Percentiles rank a stretch among this genome's conserved stretches.
Conservation (phyloP, 2,113 vertebrate species). For the Hystrix brachyura region DNA sequence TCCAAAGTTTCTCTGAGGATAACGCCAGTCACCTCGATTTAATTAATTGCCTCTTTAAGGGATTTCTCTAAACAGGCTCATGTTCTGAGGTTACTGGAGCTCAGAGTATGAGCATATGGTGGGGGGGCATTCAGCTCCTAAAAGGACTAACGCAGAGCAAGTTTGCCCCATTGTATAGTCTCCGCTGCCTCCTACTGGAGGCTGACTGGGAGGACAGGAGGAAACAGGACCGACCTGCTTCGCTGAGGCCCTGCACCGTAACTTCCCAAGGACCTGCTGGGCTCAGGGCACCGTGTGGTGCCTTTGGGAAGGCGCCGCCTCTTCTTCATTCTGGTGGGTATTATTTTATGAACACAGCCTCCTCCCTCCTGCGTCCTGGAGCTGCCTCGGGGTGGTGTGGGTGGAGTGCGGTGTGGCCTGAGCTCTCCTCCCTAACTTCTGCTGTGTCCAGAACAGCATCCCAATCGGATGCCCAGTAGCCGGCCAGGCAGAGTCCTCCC, state of each 20-base stretch:
- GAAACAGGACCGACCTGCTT: not conserved
- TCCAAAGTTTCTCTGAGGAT: too few relatives aligned
- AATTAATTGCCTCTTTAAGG: not conserved
- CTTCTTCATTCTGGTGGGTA: not conserved
- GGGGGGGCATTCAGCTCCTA: not conserved
- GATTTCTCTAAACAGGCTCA: not conserved
- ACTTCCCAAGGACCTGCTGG: not conserved
- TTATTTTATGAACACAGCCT: not conserved
- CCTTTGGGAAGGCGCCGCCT: not conserved
- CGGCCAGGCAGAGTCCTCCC: accelerated
- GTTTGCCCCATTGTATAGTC: not conserved
- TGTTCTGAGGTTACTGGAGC: not conserved
- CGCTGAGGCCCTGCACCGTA: not conserved
- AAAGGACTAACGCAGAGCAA: too few relatives aligned
- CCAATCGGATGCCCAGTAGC: too few relatives aligned
- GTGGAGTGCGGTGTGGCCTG: accelerated
- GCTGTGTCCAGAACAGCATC: not conserved
- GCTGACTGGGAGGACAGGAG: accelerated
- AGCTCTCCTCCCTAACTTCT: not conserved
- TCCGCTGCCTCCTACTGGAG: not conserved
- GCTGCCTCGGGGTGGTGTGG: not conserved
- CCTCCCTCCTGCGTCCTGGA: accelerated
- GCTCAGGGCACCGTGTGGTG: not conserved
- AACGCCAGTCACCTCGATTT: not conserved
- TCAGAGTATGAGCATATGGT: not conserved